Evolutionary conservation across 1,140 invertebrate species (phyloP), one percentile per base, ranked within the genome.

Genomic region (Oscheius sp.): DNA sequence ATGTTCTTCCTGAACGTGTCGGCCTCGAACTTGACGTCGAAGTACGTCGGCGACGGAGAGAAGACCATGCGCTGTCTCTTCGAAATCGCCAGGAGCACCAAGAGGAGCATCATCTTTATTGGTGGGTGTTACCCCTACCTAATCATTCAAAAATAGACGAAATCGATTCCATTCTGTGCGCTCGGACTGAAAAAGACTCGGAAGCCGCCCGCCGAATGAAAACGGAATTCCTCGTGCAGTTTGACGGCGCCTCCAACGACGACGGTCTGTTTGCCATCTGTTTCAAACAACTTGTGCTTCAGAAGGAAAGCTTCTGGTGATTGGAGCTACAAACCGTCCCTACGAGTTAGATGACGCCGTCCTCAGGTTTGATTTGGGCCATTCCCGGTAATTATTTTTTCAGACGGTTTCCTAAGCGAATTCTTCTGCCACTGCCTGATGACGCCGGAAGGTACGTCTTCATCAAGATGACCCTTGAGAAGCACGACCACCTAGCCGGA

Each of bases 211-310:
- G 94, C 15, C 86, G 94, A 75, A 89, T 97, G 42, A 97, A 97
- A 87, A 97, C 94, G 0, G 94, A 97, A 86, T 97, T 97, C 85
- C 86, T 97, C 4, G 91, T 96, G n/a, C 94, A 95, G 84, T 87
- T 97, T 65, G 86, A 87, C 76, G 87, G 86, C 68, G 88, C 89
- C 80, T 84, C 81, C n/a, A n/a, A n/a, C n/a, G n/a, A n/a, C n/a
- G n/a, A n/a, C n/a, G n/a, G n/a, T n/a, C n/a, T n/a, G n/a, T n/a
- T n/a, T n/a, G n/a, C n/a, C n/a, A n/a, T n/a, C n/a, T n/a, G n/a
- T n/a, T n/a, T n/a, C n/a, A n/a, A n/a, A n/a, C n/a, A n/a, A n/a
- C n/a, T 75, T 59, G 61, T 31, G 52, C 66, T 13, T 26, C 59
- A 3, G 69, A 72, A 15, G 69, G 64, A 29, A 31, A 62, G 42